Base-by-base conservation (phyloP, 64 coral and sea anemone genomes). In the Porites lutea region DNA sequence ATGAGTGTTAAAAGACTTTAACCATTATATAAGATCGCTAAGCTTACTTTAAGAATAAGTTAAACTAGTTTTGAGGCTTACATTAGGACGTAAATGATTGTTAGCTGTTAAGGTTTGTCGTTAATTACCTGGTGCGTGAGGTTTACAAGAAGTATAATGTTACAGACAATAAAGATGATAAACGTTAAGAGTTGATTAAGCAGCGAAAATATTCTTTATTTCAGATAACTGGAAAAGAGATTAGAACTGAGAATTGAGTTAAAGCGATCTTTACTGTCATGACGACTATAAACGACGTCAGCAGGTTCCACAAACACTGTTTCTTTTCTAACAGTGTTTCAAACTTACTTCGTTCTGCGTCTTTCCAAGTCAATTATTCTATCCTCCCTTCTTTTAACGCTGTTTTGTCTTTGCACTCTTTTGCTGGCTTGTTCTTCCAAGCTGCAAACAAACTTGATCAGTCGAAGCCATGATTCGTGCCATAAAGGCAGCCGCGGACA, bases 321-420 rank as follows among this genome's bases (percentile, higher is more conserved):
- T 57, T 74, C 45, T 11, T 22, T 20, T 52, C 50, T 19, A 76
- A 21, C 54, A 13, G 15, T 5, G 43, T 82, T 37, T 13, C 27
- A 47, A 81, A 94, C 97, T 93, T 96, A 99, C 97, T 93, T 93
- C 77, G 97, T 89, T 89, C 87, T 96, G 57, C 79, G 69, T 60
- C 77, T 94, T 75, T 99, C 94, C 92, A 99, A 94, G 74, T 96
- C 92, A 84, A 90, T 71, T 52, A 99, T 99, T 96, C 96, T 96
- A 87, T 99, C 97, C 37, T 99, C 97, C 73, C 97, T 87, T 72
- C 97, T 89, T 57, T 96, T 96, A 77, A 99, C 97, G 72, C 97
- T 99, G 82, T 99, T 96, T 60, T 92, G 92, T 46, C 97, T 88
- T 45, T 93, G 94, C 0, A 99, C 94, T 55, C 93, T 96, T 59